Evolutionary conservation across 2,113 vertebrate genomes (phyloP).

Genomic region (Oplegnathus fasciatus): DNA sequence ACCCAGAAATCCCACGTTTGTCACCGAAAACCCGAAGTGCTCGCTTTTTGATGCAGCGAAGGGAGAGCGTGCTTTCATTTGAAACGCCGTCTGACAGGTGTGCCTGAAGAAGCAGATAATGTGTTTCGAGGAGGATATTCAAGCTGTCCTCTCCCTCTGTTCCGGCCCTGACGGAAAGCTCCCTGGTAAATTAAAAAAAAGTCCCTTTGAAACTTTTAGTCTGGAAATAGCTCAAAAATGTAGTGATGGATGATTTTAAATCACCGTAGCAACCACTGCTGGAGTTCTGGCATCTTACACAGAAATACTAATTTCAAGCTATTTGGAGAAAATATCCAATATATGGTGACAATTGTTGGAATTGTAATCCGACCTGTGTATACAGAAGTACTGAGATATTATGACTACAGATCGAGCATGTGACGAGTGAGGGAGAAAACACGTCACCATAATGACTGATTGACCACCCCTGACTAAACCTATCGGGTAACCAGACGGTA

Average conservation of each 20-base stretch:
- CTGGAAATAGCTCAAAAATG: constrained; percentile 47
- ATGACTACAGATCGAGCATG: constrained; percentile 45
- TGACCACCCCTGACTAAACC: constrained; percentile 20
- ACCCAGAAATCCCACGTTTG: constrained; percentile 66
- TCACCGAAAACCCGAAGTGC: constrained; percentile 50
- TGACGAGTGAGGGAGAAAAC: constrained; percentile 42
- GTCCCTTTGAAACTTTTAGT: constrained; percentile 47
- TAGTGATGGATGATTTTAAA: constrained; percentile 48
- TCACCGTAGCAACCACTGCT: constrained; percentile 18
- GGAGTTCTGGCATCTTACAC: not conserved
- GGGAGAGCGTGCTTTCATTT: constrained; percentile 67
- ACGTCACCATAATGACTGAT: constrained; percentile 53
- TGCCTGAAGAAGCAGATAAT: constrained; percentile 70
- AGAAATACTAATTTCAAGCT: not conserved
- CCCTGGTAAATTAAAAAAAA: constrained; percentile 58
- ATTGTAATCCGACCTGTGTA: constrained; percentile 10
- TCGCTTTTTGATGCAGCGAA: constrained; percentile 67
- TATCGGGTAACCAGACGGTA: constrained; percentile 60
- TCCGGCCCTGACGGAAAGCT: constrained; percentile 64
- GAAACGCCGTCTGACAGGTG: constrained; percentile 77
- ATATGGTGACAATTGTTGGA: not conserved
- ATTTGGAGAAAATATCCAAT: not conserved
- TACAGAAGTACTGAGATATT: constrained; percentile 13
- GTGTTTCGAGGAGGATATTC: constrained; percentile 65
- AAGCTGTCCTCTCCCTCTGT: constrained; percentile 68